Conservation (phyloP, 1,140 invertebrate genomes). For the Parapsyche elsis region DNA sequence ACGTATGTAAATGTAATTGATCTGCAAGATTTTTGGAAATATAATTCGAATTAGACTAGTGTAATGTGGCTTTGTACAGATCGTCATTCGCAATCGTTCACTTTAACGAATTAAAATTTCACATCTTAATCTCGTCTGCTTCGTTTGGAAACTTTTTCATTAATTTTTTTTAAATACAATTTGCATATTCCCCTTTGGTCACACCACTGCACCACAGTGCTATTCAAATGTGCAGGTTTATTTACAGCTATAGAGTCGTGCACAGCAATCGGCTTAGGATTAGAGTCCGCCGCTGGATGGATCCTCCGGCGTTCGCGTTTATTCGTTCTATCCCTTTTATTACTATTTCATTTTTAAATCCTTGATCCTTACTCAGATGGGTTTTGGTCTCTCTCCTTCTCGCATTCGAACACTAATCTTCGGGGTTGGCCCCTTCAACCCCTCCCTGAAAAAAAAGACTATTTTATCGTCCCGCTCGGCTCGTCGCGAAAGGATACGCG, state of each 20-base stretch:
- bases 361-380: slow-evolving; percentile 54
- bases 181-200: too few relatives aligned
- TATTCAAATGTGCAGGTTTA: slow-evolving; percentile 56
- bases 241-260: slow-evolving; percentile 53
- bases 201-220: slow-evolving; percentile 14
- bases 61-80: too few relatives aligned
- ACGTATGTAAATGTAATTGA: too few relatives aligned
- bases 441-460: background rate
- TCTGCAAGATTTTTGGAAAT: too few relatives aligned
- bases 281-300: slow-evolving; percentile 53
- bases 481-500: background rate
- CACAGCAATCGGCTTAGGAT: slow-evolving; percentile 56
- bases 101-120: too few relatives aligned
- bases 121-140: too few relatives aligned
- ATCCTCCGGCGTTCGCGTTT: slow-evolving; percentile 42
- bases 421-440: too few relatives aligned
- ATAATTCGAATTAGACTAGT: too few relatives aligned
- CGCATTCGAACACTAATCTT: slow-evolving; percentile 42
- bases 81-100: too few relatives aligned
- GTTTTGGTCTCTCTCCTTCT: slow-evolving; percentile 38
- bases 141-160: too few relatives aligned
- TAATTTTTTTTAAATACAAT: too few relatives aligned
- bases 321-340: slow-evolving; percentile 52
- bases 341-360: slow-evolving; percentile 57
- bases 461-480: background rate